Evolutionary conservation across 2,113 vertebrate genomes (phyloP).

Genomic region (Ceratotherium simum): DNA sequence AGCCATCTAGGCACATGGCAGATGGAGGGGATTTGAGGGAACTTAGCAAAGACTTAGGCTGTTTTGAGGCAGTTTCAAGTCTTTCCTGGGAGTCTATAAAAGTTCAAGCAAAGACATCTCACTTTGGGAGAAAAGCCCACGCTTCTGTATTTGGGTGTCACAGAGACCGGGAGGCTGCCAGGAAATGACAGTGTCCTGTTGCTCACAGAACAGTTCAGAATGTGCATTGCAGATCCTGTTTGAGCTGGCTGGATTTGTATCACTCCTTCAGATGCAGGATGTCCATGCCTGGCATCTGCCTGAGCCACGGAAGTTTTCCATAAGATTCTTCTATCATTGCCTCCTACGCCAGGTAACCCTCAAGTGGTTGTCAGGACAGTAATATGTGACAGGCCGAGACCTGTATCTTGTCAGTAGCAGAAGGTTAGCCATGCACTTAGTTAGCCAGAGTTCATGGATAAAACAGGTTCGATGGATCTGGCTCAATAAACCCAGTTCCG

Average conservation of each 20-base stretch:
- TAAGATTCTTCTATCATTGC: background rate
- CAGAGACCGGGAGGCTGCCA: background rate
- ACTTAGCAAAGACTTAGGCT: slow-evolving; percentile 42
- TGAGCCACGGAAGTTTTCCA: background rate
- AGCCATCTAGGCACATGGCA: slow-evolving; percentile 3
- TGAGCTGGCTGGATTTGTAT: background rate
- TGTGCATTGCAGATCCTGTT: background rate
- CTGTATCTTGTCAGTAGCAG: background rate
- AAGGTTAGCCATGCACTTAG: background rate
- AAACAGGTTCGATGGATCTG: background rate
- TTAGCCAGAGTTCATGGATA: background rate
- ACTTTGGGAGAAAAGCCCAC: background rate
- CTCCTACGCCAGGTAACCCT: background rate
- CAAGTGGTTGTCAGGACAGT: background rate
- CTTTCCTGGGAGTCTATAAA: background rate
- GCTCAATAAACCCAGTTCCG: background rate
- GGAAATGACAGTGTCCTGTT: background rate
- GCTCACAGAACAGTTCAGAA: background rate
- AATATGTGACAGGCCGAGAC: background rate
- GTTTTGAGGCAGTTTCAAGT: slow-evolving; percentile 32
- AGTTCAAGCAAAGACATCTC: slow-evolving; percentile 11
- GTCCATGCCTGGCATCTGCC: background rate
- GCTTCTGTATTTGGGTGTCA: slow-evolving; percentile 47
- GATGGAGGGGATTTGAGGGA: background rate
- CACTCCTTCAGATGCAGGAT: background rate